Evolutionary conservation across 2,113 vertebrate genomes (phyloP), one percentile per base, ranked within the genome.

Genomic region (Phyllostomus hastatus): DNA sequence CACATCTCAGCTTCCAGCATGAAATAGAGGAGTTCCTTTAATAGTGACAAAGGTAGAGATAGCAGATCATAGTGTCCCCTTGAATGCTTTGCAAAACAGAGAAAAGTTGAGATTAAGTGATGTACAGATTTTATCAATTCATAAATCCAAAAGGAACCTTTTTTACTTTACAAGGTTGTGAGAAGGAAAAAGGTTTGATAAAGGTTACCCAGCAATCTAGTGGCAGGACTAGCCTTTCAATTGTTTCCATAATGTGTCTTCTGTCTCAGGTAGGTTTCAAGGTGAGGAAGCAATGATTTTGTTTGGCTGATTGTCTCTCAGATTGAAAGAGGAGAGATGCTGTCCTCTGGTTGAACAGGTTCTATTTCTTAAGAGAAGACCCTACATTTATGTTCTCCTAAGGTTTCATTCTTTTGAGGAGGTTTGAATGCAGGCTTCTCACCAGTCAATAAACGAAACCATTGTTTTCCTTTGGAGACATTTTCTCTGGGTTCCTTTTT

Each of bases 401-500:
- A 90, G 33, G 2, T 57, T 54, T 84, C 33, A 54, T 80, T 85
- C 26, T n/a, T 89, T 66, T 81, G 83, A 81, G 28, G 15, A 79
- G 17, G 8, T 67, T 41, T 57, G 52, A 86, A 3, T 70, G n/a
- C 31, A 76, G 28, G 24, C 41, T 78, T 5, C 28, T 79, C 6
- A 50, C 7, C 57, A 76, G 33, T 16, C 20, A 33, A 33, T 22
- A 43, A 43, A 43, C 4, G 43, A 43, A 43, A 43, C 43, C 20
- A 46, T 10, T 83, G 20, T 92, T 80, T 87, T 57, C 64, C 15
- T 7, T 87, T 84, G 17, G 35, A 90, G 70, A 90, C 79, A 73
- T 76, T 78, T 78, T 78, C 76, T 2, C 50, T 67, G 10, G 0
- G 4, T 70, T 91, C 83, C 26, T 97, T 97, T 97, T 94, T 22